Conservation (phyloP, 2,888 invertebrate species). For the Protodeltote pygarga region DNA sequence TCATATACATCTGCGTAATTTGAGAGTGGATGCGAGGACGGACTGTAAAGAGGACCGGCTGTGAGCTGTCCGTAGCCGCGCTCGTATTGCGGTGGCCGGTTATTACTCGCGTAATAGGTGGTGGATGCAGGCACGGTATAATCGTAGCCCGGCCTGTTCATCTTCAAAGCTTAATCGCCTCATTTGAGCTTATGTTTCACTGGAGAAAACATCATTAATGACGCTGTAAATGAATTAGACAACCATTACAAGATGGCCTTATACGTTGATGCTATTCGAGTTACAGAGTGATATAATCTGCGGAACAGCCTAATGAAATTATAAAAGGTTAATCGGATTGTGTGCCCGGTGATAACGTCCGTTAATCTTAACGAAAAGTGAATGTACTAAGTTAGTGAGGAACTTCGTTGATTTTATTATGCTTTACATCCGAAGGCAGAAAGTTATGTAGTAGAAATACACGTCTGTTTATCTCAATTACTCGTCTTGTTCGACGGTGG, state of each 20-base stretch:
- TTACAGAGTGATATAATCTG: slow-evolving; percentile 36
- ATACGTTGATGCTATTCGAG: slow-evolving; percentile 65
- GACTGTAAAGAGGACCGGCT: slow-evolving; percentile 77
- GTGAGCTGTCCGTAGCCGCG: slow-evolving; percentile 79
- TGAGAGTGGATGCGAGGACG: slow-evolving; percentile 79
- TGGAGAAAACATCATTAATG: slow-evolving; percentile 59
- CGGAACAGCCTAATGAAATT: slow-evolving; percentile 25
- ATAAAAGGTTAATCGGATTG: slow-evolving; percentile 39
- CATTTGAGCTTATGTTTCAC: slow-evolving; percentile 80
- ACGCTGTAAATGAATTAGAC: slow-evolving; percentile 52
- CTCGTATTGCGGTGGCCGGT: slow-evolving; percentile 81
- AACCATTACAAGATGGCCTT: slow-evolving; percentile 34
- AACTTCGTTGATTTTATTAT: slow-evolving; percentile 77
- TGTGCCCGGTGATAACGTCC: slow-evolving; percentile 21
- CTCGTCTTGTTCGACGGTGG: slow-evolving; percentile 73
- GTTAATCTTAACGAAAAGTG: slow-evolving; percentile 37
- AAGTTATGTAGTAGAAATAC: slow-evolving; percentile 77
- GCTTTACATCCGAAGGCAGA: slow-evolving; percentile 68
- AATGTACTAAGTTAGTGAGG: slow-evolving; percentile 57
- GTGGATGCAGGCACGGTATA: slow-evolving; percentile 83
- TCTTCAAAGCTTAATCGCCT: slow-evolving; percentile 80
- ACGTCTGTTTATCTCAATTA: slow-evolving; percentile 83
- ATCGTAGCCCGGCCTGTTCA: slow-evolving; percentile 86
- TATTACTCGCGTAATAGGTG: slow-evolving; percentile 79
- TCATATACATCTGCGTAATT: slow-evolving; percentile 85